A percentile compares a stretch with the other conserved stretches of the same genome.
phyloP scores from a whole-genome alignment of 2,113 vertebrate species.

The Ameiurus melas region DNA sequence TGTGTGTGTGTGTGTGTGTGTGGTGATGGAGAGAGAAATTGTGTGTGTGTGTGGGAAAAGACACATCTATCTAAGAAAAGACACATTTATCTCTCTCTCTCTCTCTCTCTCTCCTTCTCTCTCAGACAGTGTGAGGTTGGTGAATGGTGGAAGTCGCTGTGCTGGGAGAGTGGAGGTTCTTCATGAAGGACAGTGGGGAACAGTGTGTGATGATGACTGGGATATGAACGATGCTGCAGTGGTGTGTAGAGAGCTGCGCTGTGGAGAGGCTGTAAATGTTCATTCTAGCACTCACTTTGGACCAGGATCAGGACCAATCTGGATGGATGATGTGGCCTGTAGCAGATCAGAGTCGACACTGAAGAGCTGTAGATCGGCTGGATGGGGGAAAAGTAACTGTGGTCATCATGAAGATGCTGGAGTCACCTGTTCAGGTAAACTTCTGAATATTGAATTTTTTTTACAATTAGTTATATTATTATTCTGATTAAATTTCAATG shows the following conservation, averaged over 20 bases:
- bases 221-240: slow-evolving; percentile 50
- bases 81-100: background rate
- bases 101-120: background rate
- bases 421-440: slow-evolving; percentile 31
- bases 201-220: slow-evolving; percentile 51
- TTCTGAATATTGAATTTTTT: too few relatives aligned
- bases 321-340: background rate
- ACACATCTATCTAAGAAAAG: too few relatives aligned
- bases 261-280: slow-evolving; percentile 49
- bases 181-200: slow-evolving; percentile 21
- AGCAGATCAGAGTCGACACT: slow-evolving; percentile 16
- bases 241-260: slow-evolving; percentile 55
- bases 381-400: background rate
- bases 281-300: background rate
- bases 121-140: slow-evolving; percentile 29
- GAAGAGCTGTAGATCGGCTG: background rate
- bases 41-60: too few relatives aligned
- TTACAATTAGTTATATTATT: too few relatives aligned
- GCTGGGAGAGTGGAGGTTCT: slow-evolving; percentile 48
- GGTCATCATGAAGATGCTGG: background rate
- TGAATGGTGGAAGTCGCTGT: slow-evolving; percentile 34
- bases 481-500: too few relatives aligned
- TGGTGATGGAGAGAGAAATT: too few relatives aligned
- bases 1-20: too few relatives aligned
- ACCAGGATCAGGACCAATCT: slow-evolving; percentile 21